A percentile compares a stretch with the other conserved stretches of the same genome.
Conservation (phyloP, 64 coral and sea anemone genomes). For the Pocillopora verrucosa region DNA sequence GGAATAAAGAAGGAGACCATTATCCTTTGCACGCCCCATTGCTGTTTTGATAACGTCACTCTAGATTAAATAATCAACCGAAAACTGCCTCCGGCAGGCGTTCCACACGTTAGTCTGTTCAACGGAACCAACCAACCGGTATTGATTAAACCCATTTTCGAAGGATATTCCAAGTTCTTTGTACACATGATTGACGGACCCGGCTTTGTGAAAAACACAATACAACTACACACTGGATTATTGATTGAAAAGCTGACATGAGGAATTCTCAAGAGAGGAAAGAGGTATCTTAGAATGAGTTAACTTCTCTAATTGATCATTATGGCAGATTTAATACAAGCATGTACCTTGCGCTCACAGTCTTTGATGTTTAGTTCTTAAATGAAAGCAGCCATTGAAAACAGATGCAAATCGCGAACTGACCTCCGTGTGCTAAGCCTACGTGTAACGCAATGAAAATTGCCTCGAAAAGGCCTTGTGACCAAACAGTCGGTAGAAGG, state of each 20-base stretch:
- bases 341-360: neutral
- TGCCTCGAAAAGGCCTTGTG: too few relatives aligned
- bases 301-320: neutral
- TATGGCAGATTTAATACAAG: neutral
- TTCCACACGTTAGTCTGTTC: neutral
- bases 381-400: too few relatives aligned
- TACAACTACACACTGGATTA: neutral
- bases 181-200: neutral
- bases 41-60: neutral
- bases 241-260: neutral
- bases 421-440: too few relatives aligned
- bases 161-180: too few relatives aligned
- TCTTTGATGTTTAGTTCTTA: neutral
- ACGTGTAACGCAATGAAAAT: too few relatives aligned
- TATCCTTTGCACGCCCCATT: neutral
- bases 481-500: too few relatives aligned
- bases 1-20: neutral
- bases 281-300: slow-evolving; percentile 5
- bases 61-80: neutral
- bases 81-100: neutral
- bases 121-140: neutral
- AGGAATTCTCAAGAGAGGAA: neutral
- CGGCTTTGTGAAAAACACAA: neutral
- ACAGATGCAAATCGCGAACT: too few relatives aligned
- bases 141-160: neutral